phyloP scores from a whole-genome alignment of 2,113 vertebrate genomes.

The Phoxinus phoxinus region DNA sequence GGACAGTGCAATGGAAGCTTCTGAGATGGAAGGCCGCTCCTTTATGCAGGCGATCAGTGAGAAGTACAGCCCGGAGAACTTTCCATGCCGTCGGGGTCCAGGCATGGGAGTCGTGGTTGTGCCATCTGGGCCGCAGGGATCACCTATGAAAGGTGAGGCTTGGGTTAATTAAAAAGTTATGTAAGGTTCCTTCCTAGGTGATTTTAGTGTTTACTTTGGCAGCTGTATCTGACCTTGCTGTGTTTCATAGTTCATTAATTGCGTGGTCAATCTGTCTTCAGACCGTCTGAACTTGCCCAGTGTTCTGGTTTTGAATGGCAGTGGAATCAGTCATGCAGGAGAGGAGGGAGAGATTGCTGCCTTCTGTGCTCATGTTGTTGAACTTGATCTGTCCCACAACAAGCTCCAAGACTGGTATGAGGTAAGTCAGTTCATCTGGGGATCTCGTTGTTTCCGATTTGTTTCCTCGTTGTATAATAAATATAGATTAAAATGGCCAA shows the following conservation, averaged over 20 bases:
- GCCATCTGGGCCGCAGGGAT: constrained; percentile 85
- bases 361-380: constrained; percentile 94
- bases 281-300: constrained; percentile 97
- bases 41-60: constrained; percentile 98
- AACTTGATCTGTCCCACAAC: constrained; percentile 96
- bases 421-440: constrained; percentile 69
- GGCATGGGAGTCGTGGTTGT: constrained; percentile 91
- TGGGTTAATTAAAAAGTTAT: not conserved
- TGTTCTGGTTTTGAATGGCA: constrained; percentile 89
- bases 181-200: not conserved
- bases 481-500: not conserved
- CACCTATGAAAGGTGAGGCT: constrained; percentile 94
- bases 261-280: constrained; percentile 56
- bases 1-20: constrained; percentile 83
- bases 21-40: constrained; percentile 81
- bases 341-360: constrained; percentile 92
- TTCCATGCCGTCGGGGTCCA: constrained; percentile 91
- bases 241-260: not conserved
- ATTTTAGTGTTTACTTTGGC: not conserved
- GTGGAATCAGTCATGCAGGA: constrained; percentile 91
- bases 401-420: constrained; percentile 95
- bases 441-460: not conserved
- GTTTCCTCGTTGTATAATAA: not conserved
- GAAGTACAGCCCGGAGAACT: constrained; percentile 98
- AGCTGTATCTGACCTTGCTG: not conserved